These are phyloP conservation scores for Chrysogorgia sp. DNA, from an alignment of 92 coral and sea anemone genomes.

Conservation along the genomic window DNA sequence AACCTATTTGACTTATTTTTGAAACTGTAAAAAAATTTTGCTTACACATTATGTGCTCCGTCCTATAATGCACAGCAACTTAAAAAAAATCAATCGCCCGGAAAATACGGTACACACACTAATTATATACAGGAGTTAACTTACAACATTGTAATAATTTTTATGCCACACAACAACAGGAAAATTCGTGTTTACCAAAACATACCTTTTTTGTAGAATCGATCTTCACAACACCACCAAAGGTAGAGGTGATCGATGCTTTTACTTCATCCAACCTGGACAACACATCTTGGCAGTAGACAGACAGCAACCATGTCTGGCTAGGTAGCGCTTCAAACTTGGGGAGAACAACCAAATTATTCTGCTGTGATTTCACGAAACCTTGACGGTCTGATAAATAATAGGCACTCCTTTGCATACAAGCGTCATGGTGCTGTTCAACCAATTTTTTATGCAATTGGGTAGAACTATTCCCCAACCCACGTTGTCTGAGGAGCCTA, in stretches of 20 bases:
- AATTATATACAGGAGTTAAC: too few relatives aligned
- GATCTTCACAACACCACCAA: slow-evolving; percentile 54
- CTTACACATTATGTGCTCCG: too few relatives aligned
- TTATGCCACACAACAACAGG: too few relatives aligned
- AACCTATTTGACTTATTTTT: too few relatives aligned
- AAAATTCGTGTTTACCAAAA: too few relatives aligned
- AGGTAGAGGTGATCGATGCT: slow-evolving; percentile 57
- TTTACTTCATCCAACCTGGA: slow-evolving; percentile 44
- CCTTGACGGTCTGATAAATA: slow-evolving; percentile 57
- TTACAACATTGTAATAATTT: too few relatives aligned
- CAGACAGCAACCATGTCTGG: slow-evolving; percentile 62
- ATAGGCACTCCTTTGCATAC: slow-evolving; percentile 29
- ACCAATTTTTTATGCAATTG: slow-evolving; percentile 59
- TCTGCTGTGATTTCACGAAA: slow-evolving; percentile 27
- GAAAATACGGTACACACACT: too few relatives aligned
- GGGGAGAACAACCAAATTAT: slow-evolving; percentile 11
- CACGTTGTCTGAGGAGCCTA: slow-evolving; percentile 46
- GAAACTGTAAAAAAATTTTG: too few relatives aligned
- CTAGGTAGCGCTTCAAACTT: slow-evolving; percentile 46
- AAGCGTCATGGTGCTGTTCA: slow-evolving; percentile 56
- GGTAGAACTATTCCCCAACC: slow-evolving; percentile 64
- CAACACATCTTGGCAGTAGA: slow-evolving; percentile 49
- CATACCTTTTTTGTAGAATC: slow-evolving; percentile 64
- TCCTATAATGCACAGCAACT: too few relatives aligned
- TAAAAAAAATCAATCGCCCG: too few relatives aligned